Evolutionary conservation across 2,797 vertebrate species (phyloP).

Genomic region (Siniperca undulata): DNA sequence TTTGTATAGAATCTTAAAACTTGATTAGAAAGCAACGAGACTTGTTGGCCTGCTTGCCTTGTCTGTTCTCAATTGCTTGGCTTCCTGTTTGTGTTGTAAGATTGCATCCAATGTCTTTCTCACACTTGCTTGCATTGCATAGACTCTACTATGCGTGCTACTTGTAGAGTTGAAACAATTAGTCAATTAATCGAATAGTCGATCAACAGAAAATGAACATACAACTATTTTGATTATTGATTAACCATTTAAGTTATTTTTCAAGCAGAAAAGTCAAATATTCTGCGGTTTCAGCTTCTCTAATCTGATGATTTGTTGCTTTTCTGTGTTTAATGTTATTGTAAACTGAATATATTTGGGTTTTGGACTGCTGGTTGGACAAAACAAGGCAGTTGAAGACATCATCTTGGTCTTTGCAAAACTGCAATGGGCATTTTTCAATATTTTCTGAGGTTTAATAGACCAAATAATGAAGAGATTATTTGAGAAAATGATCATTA

Average conservation of each 20-base stretch:
- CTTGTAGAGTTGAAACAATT: not conserved
- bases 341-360: not conserved
- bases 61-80: not conserved
- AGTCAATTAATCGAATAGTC: not conserved
- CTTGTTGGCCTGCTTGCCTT: not conserved
- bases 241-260: not conserved
- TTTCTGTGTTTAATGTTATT: not conserved
- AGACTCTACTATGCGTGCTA: not conserved
- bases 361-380: not conserved
- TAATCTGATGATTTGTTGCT: not conserved
- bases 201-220: not conserved
- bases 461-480: not conserved
- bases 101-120: not conserved
- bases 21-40: not conserved
- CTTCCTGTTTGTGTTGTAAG: not conserved
- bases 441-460: not conserved
- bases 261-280: not conserved
- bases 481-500: not conserved
- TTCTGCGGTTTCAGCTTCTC: not conserved
- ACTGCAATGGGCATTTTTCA: not conserved
- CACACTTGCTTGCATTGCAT: not conserved
- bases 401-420: not conserved
- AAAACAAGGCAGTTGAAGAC: not conserved
- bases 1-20: not conserved
- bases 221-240: too few species aligned